Conservation (phyloP, 2,113 vertebrate genomes). For the Pachypanchax playfairii region DNA sequence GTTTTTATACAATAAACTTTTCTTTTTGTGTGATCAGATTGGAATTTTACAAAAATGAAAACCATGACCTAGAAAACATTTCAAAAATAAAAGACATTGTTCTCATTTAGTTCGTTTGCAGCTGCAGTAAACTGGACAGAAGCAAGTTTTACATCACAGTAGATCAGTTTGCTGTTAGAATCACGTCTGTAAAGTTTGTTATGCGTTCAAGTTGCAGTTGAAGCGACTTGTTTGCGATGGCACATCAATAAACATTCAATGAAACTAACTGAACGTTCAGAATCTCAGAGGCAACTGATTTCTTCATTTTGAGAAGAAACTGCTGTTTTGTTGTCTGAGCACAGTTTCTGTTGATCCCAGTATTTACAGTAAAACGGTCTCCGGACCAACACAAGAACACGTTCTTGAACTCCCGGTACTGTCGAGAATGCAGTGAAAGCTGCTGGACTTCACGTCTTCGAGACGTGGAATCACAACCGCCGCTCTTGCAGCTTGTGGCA, state of each 20-base stretch:
- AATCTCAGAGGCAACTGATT: neutral
- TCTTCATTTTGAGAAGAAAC: neutral
- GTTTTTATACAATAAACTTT: too few relatives aligned
- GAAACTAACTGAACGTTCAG: neutral
- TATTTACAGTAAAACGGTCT: constrained; percentile 6
- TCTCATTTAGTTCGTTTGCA: too few relatives aligned
- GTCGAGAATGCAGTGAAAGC: constrained; percentile 5
- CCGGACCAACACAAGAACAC: neutral
- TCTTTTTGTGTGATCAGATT: too few relatives aligned
- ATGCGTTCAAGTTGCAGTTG: neutral
- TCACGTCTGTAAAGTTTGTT: neutral
- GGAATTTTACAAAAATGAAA: too few relatives aligned
- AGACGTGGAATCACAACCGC: neutral
- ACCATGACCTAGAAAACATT: too few relatives aligned
- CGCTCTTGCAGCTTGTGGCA: neutral
- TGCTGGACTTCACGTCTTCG: constrained; percentile 2
- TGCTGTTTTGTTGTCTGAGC: neutral
- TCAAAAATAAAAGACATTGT: too few relatives aligned
- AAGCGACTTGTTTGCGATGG: neutral
- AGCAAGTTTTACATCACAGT: neutral
- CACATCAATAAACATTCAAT: neutral
- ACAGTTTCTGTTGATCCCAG: neutral
- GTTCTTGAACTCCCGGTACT: neutral
- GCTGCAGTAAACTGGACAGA: neutral
- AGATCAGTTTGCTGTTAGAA: neutral